phyloP scores from a whole-genome alignment of 2,888 invertebrate species.

The Cistogaster globosa region DNA sequence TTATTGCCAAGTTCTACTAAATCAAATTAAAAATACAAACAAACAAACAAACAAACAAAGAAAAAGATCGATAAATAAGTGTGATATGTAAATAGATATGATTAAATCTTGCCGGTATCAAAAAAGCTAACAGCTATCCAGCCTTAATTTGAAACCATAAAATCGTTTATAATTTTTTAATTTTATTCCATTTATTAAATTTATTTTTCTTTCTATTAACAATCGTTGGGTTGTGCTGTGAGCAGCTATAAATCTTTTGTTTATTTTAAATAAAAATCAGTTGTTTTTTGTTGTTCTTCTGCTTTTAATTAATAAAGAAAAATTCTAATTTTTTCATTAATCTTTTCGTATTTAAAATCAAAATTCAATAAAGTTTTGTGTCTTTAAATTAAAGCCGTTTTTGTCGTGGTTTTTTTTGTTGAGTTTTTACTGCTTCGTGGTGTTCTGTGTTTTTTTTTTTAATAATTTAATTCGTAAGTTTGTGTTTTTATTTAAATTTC shows the following conservation, averaged over 20 bases:
- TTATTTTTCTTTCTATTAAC: conserved; percentile 3
- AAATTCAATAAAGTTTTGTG: background rate
- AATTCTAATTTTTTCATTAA: conserved; percentile 1
- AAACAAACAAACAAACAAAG: background rate
- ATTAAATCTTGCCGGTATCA: conserved; percentile 1
- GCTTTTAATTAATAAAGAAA: background rate
- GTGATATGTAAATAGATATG: conserved; percentile 1
- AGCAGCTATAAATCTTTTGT: conserved; percentile 11
- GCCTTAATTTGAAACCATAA: conserved; percentile 5
- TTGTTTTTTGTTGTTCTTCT: background rate
- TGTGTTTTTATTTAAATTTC: background rate
- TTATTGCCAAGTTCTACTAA: conserved; percentile 24
- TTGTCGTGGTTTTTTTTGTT: background rate
- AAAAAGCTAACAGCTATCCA: background rate
- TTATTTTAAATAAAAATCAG: conserved; percentile 14
- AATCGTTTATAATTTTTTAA: conserved; percentile 1
- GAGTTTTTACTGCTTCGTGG: background rate
- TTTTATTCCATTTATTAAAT: conserved; percentile 11
- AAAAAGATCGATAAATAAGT: conserved; percentile 27
- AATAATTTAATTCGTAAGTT: background rate
- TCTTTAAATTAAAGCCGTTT: background rate
- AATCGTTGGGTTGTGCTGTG: conserved; percentile 2
- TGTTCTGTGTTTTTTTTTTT: background rate
- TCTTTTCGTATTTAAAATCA: background rate
- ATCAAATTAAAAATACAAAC: conserved; percentile 4